Percentiles rank a stretch among this genome's conserved stretches.
These are phyloP conservation scores for zebrafish (Danio rerio) DNA, from an alignment of 2,113 vertebrate genomes.

Conservation along the genomic window DNA sequence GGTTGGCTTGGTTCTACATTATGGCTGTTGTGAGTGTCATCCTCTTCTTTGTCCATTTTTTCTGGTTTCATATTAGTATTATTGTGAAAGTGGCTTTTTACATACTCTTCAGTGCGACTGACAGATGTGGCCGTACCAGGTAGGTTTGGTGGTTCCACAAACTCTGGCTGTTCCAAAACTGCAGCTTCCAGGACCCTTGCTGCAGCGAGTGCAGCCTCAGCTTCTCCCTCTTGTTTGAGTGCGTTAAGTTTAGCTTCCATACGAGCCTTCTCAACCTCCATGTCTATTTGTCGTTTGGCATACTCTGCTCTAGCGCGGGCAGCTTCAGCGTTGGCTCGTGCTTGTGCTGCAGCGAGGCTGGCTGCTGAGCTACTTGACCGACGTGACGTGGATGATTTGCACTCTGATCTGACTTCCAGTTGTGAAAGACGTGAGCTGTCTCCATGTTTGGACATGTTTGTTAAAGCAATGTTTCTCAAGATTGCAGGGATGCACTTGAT, in stretches of 20 bases:
- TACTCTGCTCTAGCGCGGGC: background rate
- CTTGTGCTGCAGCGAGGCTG: background rate
- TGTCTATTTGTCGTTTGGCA: background rate
- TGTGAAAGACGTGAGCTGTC: too few relatives aligned
- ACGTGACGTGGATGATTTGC: background rate
- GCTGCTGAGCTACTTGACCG: background rate
- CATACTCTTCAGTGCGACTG: too few relatives aligned
- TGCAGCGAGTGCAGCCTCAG: background rate
- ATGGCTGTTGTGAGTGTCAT: too few relatives aligned
- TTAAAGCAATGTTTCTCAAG: too few relatives aligned
- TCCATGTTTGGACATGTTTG: too few relatives aligned
- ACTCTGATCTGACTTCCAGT: background rate
- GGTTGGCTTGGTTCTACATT: too few relatives aligned
- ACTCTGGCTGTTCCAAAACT: background rate
- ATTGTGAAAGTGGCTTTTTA: too few relatives aligned
- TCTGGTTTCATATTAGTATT: too few relatives aligned
- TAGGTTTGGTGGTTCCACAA: too few relatives aligned
- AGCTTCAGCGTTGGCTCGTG: constrained; percentile 4
- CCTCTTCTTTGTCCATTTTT: too few relatives aligned
- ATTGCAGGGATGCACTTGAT: too few relatives aligned
- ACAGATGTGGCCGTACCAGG: too few relatives aligned
- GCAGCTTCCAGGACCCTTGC: background rate
- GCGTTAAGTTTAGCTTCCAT: background rate
- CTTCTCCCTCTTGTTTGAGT: background rate
- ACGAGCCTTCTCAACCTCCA: background rate